Base-by-base conservation (phyloP, 2,113 vertebrate genomes). In the Sclerurus mexicanus region DNA sequence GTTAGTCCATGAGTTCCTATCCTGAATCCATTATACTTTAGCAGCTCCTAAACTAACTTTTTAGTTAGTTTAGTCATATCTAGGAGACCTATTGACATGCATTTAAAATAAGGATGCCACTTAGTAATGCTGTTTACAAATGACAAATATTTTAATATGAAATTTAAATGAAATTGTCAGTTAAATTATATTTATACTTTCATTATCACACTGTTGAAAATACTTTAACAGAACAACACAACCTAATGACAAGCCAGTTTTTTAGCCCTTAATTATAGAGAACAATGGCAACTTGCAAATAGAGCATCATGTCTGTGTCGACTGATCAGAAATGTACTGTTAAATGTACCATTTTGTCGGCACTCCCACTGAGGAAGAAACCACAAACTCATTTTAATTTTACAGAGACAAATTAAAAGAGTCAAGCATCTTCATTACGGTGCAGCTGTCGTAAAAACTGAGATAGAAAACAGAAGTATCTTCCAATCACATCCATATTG, bases 401-500 rank as follows among this genome's bases (percentile, higher is more conserved):
- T 96, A 84, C 78, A 94, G 87, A 97, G 60, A 96, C 50, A 93
- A 97, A 97, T 96, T 94, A 93, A 91, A 94, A 94, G 86, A 96
- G 52, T 78, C 56, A 91, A 96, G 64, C 69, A 9, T 91, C 93
- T 97, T 97, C 94, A 96, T 97, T 97, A 97, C 2, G 1, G 75
- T 91, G 42, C 91, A 97, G 89, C 84, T 96, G 90, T 91, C 18
- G 4, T 96, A 91, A 88, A 86, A 95, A 76, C 89, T 64, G 72
- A 88, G 87, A 87, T 63, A 66, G 82, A 93, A 97, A 97, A 96
- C 94, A 97, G 95, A 97, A 97, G 23, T 62, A 90, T 95, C 90
- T 97, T 97, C 93, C 96, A 91, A 97, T 97, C 94, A 90, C 96
- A 95, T 95, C 95, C 95, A 94, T 96, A 95, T 92, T 97, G 96